These are phyloP conservation scores for Leucopsar rothschildi DNA, from an alignment of 2,113 vertebrate genomes.

Conservation along the genomic window DNA sequence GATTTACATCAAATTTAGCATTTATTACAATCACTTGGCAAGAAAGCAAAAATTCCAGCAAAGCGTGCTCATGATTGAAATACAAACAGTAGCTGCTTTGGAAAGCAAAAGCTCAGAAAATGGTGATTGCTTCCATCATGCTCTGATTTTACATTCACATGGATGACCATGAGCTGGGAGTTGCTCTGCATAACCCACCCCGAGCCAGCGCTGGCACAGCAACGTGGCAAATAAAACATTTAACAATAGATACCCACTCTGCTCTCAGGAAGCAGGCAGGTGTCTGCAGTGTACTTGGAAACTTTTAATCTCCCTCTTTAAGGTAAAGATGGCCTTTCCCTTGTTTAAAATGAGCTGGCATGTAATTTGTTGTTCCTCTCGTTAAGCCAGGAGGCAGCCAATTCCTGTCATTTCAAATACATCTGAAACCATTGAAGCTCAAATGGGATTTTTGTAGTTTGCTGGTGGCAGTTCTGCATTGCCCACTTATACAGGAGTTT, in stretches of 20 bases:
- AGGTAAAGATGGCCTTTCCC: conserved; percentile 7
- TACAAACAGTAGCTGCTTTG: background rate
- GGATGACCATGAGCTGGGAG: background rate
- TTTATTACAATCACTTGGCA: background rate
- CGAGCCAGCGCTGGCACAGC: background rate
- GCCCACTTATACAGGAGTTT: background rate
- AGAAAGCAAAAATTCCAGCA: background rate
- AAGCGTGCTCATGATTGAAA: background rate
- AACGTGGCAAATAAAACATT: background rate
- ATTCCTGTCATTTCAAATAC: conserved; percentile 22
- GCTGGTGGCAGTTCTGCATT: background rate
- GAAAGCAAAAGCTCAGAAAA: background rate
- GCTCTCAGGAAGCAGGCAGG: background rate
- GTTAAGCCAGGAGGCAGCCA: conserved; percentile 42
- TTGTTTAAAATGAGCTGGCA: background rate
- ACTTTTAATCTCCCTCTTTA: background rate
- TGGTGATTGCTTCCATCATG: background rate
- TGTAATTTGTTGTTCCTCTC: background rate
- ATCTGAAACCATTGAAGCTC: conserved; percentile 4
- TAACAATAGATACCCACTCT: background rate
- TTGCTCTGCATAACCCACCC: background rate
- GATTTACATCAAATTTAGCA: background rate
- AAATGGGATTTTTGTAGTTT: background rate
- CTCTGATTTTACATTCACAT: background rate
- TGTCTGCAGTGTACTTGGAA: background rate